Evolutionary conservation across 1,140 invertebrate species (phyloP), one percentile per base, ranked within the genome.

Genomic region (Calliopsis andreniformis): DNA sequence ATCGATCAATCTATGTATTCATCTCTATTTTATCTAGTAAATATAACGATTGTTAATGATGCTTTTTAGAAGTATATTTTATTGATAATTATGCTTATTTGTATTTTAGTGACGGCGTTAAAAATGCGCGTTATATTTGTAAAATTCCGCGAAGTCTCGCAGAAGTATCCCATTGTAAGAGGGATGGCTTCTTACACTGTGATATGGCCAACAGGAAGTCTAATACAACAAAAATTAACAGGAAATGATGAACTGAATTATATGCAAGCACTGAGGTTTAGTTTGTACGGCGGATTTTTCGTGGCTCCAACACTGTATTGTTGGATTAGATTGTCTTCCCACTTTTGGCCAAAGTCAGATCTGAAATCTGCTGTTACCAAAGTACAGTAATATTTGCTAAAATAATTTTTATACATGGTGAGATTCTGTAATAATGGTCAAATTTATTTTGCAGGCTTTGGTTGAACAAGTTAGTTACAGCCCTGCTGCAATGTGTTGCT

Each of bases 391-490:
- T 35, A 45, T 25, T 16, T 23, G 32, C 12, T 47, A 32, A 32
- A 76, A 42, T 14, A 39, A 25, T 67, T 25, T 42, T 56, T 47
- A 10, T 47, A 20, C 23, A 12, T 35, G 35, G 53, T 18, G 16
- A n/a, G 10, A 16, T 63, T 66, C 61, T 25, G n/a, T 58, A 20
- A 71, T 12, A 30, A 32, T 39, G 25, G 7, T 62, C 18, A 53
- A 39, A 67, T 73, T 39, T 32, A 69, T 73, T 82, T 91, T 93
- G 45, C 84, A 97, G 96, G 96, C 96, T 76, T 85, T 95, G 35
- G 93, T 97, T 47, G 97, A 97, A 92, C 96, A 97, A 92, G 91
- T 97, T 12, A 94, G 95, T 1, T 97, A 97, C 87, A 95, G 95
- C 23, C 97, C 97, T 72, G 93, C 95, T 81, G 96, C 96, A 59